Evolutionary conservation across 2,113 vertebrate species (phyloP).

Genomic region (Platysteira castanea): DNA sequence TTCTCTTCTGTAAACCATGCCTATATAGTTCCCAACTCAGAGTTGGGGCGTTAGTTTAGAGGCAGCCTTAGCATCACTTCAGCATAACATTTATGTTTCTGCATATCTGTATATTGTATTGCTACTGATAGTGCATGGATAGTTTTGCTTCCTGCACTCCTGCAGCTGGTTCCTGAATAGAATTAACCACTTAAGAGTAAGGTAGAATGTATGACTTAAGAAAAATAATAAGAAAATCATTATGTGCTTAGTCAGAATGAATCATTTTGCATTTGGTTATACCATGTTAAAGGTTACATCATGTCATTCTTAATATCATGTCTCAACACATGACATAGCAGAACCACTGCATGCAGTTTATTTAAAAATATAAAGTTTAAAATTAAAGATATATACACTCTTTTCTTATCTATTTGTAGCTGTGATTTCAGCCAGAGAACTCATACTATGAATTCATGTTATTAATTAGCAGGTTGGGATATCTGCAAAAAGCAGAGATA

Average conservation of each 20-base stretch:
- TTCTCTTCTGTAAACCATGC: not conserved
- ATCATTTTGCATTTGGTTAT: constrained; percentile 5
- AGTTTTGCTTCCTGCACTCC: not conserved
- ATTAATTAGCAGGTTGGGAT: constrained; percentile 47
- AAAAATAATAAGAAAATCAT: not conserved
- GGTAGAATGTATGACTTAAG: not conserved
- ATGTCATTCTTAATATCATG: constrained; percentile 27
- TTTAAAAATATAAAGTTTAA: not conserved
- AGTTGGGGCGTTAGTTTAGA: not conserved
- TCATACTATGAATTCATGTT: not conserved
- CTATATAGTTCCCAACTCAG: not conserved
- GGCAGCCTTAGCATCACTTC: not conserved
- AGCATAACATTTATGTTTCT: not conserved
- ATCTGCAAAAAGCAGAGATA: constrained; percentile 58
- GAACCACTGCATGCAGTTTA: not conserved
- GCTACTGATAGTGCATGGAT: not conserved
- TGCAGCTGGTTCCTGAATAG: not conserved
- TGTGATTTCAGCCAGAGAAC: not conserved
- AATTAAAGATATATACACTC: not conserved
- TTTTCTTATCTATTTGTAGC: constrained; percentile 12
- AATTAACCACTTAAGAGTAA: not conserved
- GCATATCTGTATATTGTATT: not conserved
- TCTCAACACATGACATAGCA: not conserved
- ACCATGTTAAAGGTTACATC: not conserved
- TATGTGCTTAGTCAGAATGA: constrained; percentile 6